A percentile compares a stretch with the other conserved stretches of the same genome.
Conservation (phyloP, 2,888 invertebrate genomes). For the Drosophila kokeensis region DNA sequence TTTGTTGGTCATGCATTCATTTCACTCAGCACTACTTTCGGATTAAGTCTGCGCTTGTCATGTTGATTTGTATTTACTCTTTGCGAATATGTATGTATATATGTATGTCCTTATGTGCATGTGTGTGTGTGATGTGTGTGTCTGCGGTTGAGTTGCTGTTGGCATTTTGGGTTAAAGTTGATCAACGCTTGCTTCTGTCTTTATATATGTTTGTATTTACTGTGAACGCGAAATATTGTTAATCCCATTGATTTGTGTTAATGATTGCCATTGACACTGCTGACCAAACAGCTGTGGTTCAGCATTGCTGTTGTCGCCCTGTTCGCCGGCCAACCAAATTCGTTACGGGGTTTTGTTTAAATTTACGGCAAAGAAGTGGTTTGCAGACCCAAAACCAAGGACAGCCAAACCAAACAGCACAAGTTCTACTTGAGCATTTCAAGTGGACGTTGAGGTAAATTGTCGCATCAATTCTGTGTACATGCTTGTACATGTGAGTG, state of each 20-base stretch:
- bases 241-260: constrained; percentile 67
- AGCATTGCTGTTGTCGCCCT: constrained; percentile 18
- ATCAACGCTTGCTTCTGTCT: constrained; percentile 36
- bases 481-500: not conserved
- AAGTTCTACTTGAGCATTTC: constrained; percentile 51
- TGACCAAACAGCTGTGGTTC: constrained; percentile 38
- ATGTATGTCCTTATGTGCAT: constrained; percentile 4
- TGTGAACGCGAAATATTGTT: constrained; percentile 46
- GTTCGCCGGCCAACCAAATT: constrained; percentile 37
- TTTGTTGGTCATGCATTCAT: constrained; percentile 55
- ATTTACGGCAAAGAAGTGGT: constrained; percentile 46
- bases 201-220: constrained; percentile 5
- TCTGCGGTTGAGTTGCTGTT: constrained; percentile 68
- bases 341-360: constrained; percentile 59
- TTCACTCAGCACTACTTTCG: constrained; percentile 72
- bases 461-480: constrained; percentile 50
- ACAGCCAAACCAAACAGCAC: constrained; percentile 13
- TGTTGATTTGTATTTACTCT: constrained; percentile 67
- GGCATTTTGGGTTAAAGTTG: constrained; percentile 57
- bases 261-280: constrained; percentile 72
- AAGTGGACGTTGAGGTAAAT: constrained; percentile 66
- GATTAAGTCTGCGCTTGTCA: constrained; percentile 74
- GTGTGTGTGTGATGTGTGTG: not conserved
- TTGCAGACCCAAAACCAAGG: constrained; percentile 25
- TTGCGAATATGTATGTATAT: constrained; percentile 20